A percentile compares a stretch with the other conserved stretches of the same genome.
Conservation (phyloP, 1,140 invertebrate species). For the Hetaerina americana region DNA sequence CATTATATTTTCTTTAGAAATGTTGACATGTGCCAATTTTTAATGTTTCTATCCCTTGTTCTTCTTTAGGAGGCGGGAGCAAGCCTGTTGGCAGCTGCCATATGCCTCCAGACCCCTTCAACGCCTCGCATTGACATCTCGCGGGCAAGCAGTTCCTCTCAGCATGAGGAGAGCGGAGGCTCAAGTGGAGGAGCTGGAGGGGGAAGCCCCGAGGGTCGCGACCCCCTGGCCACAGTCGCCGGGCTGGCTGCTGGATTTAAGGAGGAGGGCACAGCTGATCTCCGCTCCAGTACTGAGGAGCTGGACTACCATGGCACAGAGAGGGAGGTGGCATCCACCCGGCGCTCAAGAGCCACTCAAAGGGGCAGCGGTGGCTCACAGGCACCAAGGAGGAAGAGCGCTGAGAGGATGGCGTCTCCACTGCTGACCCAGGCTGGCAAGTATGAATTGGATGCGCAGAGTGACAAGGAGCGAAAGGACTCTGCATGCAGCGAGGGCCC, state of each 20-base stretch:
- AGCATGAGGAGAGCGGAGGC: slow-evolving; percentile 48
- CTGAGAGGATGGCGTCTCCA: slow-evolving; percentile 15
- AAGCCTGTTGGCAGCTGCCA: slow-evolving; percentile 14
- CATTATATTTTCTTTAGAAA: too few species aligned
- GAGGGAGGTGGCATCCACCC: slow-evolving; percentile 26
- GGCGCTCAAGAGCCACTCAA: slow-evolving; percentile 36
- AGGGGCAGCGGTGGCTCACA: slow-evolving; percentile 24
- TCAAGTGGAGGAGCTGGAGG: slow-evolving; percentile 22
- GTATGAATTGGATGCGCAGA: slow-evolving; percentile 19
- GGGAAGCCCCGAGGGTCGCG: slow-evolving; percentile 19
- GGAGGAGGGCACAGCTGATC: slow-evolving; percentile 63
- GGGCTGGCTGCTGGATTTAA: slow-evolving; percentile 44
- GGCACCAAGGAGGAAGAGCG: slow-evolving; percentile 30
- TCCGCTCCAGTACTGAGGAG: slow-evolving; percentile 74
- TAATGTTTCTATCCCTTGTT: too few species aligned
- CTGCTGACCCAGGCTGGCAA: background rate
- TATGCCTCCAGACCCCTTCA: slow-evolving; percentile 47
- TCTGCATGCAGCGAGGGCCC: slow-evolving; percentile 51
- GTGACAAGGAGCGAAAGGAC: slow-evolving; percentile 47
- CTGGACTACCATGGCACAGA: slow-evolving; percentile 49
- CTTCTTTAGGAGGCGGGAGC: background rate
- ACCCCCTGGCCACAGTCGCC: slow-evolving; percentile 26
- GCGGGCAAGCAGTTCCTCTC: slow-evolving; percentile 69
- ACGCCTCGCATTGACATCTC: slow-evolving; percentile 78
- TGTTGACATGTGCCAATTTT: too few species aligned